phyloP scores from a whole-genome alignment of 2,888 invertebrate genomes.

The Rhodophaea formosa region DNA sequence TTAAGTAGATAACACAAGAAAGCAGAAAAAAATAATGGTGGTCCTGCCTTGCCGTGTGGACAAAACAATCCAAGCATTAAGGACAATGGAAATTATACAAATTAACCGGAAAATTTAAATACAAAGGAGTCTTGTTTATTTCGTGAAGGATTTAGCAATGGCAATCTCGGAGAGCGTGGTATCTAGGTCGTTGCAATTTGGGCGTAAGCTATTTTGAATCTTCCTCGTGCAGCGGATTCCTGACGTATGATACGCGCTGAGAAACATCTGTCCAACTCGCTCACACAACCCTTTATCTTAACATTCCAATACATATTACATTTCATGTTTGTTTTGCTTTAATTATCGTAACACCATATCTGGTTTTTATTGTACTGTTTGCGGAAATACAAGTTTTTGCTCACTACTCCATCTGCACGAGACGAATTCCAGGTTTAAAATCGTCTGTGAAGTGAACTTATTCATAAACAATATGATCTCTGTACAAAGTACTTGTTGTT shows the following conservation, averaged over 20 bases:
- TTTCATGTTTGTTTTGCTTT: neutral
- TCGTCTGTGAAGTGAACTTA: neutral
- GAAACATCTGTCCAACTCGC: slow-evolving; percentile 24
- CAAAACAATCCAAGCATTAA: neutral
- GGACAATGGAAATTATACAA: slow-evolving; percentile 4
- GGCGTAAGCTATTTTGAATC: slow-evolving; percentile 68
- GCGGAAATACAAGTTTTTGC: neutral
- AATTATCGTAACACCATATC: neutral
- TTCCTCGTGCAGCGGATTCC: slow-evolving; percentile 47
- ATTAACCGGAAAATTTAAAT: slow-evolving; percentile 11
- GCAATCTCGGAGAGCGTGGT: slow-evolving; percentile 29
- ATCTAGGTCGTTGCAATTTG: slow-evolving; percentile 62
- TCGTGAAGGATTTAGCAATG: slow-evolving; percentile 5
- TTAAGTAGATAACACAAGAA: no score
- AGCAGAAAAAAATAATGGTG: neutral
- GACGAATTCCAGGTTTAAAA: neutral
- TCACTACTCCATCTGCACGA: neutral
- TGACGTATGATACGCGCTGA: slow-evolving; percentile 24
- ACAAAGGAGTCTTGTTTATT: neutral
- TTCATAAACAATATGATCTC: no score
- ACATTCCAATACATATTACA: slow-evolving; percentile 3
- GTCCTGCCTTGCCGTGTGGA: neutral
- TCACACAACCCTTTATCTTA: slow-evolving; percentile 12
- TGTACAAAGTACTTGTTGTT: no score
- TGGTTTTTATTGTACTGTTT: neutral